Conservation (phyloP, 2,888 invertebrate species). For the Chalcis sispes region DNA sequence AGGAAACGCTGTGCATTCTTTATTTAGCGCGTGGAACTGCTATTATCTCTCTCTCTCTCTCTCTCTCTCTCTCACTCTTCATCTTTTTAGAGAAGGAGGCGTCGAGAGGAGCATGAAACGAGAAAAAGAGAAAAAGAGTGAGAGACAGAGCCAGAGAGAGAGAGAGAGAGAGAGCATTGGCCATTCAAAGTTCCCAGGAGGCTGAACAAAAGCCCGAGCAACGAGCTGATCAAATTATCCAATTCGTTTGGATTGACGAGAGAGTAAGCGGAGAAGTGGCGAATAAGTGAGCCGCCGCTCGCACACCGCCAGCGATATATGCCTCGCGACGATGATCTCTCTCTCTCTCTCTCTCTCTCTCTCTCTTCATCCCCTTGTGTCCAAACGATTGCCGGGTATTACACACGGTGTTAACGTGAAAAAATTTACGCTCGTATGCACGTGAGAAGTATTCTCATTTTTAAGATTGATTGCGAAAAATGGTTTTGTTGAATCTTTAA, state of each 20-base stretch:
- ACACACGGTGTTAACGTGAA: conserved; percentile 18
- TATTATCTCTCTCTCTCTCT: conserved; percentile 60
- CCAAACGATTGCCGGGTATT: conserved; percentile 21
- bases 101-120: background rate
- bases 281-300: too few species aligned
- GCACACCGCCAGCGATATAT: too few species aligned
- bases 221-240: conserved; percentile 76
- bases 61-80: conserved; percentile 13
- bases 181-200: conserved; percentile 76
- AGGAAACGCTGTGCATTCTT: conserved; percentile 61
- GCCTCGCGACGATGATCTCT: too few species aligned
- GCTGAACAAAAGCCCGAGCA: conserved; percentile 75
- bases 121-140: conserved; percentile 1
- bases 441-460: too few species aligned
- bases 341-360: too few species aligned
- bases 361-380: too few species aligned
- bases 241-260: conserved; percentile 76
- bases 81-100: too few species aligned
- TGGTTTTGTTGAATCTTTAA: too few species aligned
- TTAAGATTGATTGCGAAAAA: background rate
- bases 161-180: too few species aligned
- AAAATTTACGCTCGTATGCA: background rate
- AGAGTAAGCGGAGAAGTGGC: conserved; percentile 62
- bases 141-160: background rate
- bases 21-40: conserved; percentile 60